Base-by-base conservation (phyloP, 2,797 vertebrate species). In the Crenuchus spilurus region DNA sequence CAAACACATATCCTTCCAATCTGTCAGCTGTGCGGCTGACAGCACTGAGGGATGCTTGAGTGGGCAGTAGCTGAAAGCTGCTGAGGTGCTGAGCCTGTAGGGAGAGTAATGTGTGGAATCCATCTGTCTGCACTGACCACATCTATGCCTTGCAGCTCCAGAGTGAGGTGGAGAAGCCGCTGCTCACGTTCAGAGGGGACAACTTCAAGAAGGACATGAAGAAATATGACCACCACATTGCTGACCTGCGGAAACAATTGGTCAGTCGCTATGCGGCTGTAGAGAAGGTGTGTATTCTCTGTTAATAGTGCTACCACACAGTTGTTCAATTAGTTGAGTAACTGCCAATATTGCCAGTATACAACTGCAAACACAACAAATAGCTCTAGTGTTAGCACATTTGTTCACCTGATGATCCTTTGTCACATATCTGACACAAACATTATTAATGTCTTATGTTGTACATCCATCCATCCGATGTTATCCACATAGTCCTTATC, bases 141-240 rank as follows among this genome's bases (percentile, higher is more conserved):
- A 55, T 31, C 16, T 57, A 26, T 30, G 18, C 18, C 61, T 62
- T 41, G 16, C 88, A 99, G 97, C 95, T 99, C 18, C 97, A 98
- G 82, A 92, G 92, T 0, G 96, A 99, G 84, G 97, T 99, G 0
- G 97, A 99, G 84, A 99, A 97, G 64, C 97, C 97, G 0, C 68
- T 99, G 57, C 92, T 99, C 76, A 95, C 92, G 4, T 99, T 98
- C 85, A 91, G 97, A 10, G 94, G 94, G 0, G 97, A 99, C 87
- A 95, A 96, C 89, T 99, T 99, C 84, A 98, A 99, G 88, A 99
- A 99, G 80, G 97, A 99, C 87, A 93, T 99, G 94, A 99, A 98
- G 55, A 99, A 98, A 88, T 98, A 95, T 6, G 97, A 99, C 87
- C 96, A 99, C 82, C 95, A 98, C 85, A 96, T 99, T 1, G 91